Conservation (phyloP, 2,113 vertebrate genomes). For the Sinocyclocheilus anophthalmus region DNA sequence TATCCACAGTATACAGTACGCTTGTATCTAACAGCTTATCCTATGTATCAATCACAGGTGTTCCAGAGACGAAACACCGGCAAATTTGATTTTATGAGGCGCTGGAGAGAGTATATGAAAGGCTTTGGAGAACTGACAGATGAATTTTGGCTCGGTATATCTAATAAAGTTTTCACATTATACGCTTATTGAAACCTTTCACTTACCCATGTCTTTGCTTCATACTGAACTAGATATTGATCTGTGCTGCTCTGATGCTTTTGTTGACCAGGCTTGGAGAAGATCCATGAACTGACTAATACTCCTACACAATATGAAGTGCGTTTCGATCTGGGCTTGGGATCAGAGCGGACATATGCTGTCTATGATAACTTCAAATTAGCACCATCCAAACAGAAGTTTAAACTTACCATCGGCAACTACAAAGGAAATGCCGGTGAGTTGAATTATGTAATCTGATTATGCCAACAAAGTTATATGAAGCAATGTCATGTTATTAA, state of each 20-base stretch:
- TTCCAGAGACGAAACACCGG: constrained; percentile 85
- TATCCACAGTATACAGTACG: background rate
- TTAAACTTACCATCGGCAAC: constrained; percentile 79
- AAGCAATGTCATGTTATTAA: background rate
- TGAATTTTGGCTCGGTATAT: constrained; percentile 90
- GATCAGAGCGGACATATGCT: constrained; percentile 78
- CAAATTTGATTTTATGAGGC: constrained; percentile 87
- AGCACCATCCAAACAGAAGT: constrained; percentile 79
- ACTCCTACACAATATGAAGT: constrained; percentile 77
- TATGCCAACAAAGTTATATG: background rate
- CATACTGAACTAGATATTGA: background rate
- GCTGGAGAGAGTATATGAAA: constrained; percentile 84
- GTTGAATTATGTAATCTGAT: constrained; percentile 22
- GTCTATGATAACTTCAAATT: constrained; percentile 82
- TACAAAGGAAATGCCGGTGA: constrained; percentile 86
- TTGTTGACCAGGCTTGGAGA: constrained; percentile 78
- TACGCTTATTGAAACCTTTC: background rate
- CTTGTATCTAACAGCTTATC: background rate
- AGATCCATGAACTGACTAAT: constrained; percentile 83
- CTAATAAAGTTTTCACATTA: background rate
- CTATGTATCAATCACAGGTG: constrained; percentile 70
- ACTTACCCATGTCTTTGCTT: constrained; percentile 5
- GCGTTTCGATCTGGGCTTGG: constrained; percentile 78
- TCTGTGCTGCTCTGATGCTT: background rate
- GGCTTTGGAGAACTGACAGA: constrained; percentile 86